phyloP scores from a whole-genome alignment of 2,113 vertebrate genomes.

The Merops nubicus region DNA sequence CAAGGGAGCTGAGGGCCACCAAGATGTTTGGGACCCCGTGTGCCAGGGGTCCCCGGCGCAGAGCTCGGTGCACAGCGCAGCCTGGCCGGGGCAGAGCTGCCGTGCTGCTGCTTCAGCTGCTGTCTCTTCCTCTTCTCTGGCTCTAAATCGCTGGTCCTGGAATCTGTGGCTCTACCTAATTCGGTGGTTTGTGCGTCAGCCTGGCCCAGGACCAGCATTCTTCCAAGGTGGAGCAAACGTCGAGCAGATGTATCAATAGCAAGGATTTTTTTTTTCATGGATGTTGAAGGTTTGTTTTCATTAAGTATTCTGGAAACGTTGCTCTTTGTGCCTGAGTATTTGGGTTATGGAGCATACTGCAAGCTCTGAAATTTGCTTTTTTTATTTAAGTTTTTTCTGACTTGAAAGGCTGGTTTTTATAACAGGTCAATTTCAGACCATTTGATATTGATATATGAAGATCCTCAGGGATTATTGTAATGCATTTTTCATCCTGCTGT shows the following conservation, averaged over 20 bases:
- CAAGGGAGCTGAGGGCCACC: not conserved
- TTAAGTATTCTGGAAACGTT: not conserved
- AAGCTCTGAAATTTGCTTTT: slow-evolving; percentile 63
- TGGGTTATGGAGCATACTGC: not conserved
- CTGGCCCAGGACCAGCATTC: not conserved
- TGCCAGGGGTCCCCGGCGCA: not conserved
- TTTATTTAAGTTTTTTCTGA: slow-evolving; percentile 64
- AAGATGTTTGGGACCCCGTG: accelerated
- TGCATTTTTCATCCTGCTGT: slow-evolving; percentile 83
- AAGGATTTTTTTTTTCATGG: not conserved
- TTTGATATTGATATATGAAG: slow-evolving; percentile 88
- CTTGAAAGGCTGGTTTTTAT: slow-evolving; percentile 77
- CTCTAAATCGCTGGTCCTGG: not conserved
- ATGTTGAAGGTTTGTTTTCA: slow-evolving; percentile 35
- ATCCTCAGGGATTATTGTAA: slow-evolving; percentile 83
- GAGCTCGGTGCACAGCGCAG: accelerated
- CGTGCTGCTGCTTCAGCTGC: accelerated
- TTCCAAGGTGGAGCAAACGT: not conserved
- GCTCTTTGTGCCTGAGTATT: not conserved
- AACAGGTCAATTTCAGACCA: slow-evolving; percentile 82
- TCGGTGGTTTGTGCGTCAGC: not conserved
- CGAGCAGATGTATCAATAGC: not conserved
- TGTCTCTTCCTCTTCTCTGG: no score
- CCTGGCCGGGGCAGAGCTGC: not conserved
- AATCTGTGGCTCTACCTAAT: accelerated